A percentile compares a stretch with the other conserved stretches of the same genome.
phyloP scores from a whole-genome alignment of 2,797 vertebrate species.

The Xenops minutus region DNA sequence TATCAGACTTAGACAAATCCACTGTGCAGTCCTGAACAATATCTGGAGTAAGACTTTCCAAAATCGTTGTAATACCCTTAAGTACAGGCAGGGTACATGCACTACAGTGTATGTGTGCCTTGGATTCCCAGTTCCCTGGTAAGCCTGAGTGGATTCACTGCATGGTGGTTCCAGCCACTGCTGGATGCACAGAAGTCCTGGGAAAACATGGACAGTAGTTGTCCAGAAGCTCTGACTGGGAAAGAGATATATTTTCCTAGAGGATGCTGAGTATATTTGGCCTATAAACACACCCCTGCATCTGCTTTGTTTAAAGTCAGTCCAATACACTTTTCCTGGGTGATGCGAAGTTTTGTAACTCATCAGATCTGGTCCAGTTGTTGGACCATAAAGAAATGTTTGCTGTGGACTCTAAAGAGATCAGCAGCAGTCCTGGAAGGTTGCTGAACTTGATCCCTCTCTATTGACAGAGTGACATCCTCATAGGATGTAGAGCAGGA shows the following conservation, averaged over 20 bases:
- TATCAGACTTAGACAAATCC: neutral
- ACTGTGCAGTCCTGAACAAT: neutral
- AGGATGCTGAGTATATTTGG: neutral
- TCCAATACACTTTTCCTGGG: neutral
- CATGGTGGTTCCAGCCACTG: neutral
- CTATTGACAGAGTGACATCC: neutral
- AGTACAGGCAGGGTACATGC: neutral
- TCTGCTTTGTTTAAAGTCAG: neutral
- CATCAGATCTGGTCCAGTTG: neutral
- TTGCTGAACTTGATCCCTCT: neutral
- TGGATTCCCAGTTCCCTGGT: neutral
- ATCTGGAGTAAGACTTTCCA: neutral
- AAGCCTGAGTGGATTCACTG: neutral
- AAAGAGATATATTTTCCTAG: neutral
- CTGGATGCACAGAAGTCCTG: neutral
- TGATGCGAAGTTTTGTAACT: neutral
- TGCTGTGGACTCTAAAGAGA: neutral
- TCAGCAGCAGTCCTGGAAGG: neutral
- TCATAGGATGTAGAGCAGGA: neutral
- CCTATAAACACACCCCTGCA: rapidly evolving
- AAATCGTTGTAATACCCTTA: neutral
- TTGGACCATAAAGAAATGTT: neutral
- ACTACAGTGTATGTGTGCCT: neutral
- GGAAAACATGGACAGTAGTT: neutral
- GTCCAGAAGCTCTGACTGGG: neutral